phyloP scores from a whole-genome alignment of 2,113 vertebrate species.

The Mystacornis crossleyi region DNA sequence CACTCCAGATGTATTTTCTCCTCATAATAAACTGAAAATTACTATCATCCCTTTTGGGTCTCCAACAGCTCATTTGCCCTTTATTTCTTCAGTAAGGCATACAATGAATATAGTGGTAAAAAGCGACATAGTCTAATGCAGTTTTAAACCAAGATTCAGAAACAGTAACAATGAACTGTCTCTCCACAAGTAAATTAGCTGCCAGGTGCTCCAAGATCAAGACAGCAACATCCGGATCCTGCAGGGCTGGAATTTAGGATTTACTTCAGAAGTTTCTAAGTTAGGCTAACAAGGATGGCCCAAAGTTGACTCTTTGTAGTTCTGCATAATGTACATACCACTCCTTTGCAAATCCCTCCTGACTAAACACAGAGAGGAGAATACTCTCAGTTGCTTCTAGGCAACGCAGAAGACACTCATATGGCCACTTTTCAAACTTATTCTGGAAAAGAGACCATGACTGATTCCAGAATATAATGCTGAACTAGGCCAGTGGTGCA shows the following conservation, averaged over 20 bases:
- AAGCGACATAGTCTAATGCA: neutral
- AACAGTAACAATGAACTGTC: neutral
- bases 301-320: neutral
- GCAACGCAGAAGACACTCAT: neutral
- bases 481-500: neutral
- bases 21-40: constrained; percentile 44
- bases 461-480: neutral
- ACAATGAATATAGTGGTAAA: neutral
- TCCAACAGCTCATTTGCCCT: constrained; percentile 13
- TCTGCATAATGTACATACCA: neutral
- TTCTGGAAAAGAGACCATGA: neutral
- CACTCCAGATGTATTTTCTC: constrained; percentile 29
- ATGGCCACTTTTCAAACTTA: neutral
- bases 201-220: neutral
- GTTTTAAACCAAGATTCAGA: neutral
- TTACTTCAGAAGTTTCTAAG: neutral
- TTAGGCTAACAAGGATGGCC: neutral
- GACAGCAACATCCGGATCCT: neutral
- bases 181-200: neutral
- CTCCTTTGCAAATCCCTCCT: neutral
- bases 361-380: neutral
- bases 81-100: neutral
- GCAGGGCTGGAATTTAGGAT: neutral
- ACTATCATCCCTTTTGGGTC: neutral
- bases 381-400: neutral